Evolutionary conservation across 2,113 vertebrate genomes (phyloP).

Genomic region (Rhipidura dahli): DNA sequence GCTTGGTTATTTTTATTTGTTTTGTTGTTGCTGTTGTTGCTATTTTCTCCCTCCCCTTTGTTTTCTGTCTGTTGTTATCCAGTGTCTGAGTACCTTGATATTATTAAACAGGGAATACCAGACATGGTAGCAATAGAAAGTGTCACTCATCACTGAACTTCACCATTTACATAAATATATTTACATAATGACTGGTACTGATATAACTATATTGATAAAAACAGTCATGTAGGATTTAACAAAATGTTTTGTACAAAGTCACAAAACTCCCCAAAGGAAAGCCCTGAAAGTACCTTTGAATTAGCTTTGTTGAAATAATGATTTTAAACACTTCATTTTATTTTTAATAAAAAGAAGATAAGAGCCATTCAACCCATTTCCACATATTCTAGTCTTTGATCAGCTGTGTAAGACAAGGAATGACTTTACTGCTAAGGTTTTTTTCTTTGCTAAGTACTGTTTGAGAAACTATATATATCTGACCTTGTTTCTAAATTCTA

Average conservation of each 20-base stretch:
- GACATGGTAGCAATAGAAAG: neutral
- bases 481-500: slow-evolving; percentile 15
- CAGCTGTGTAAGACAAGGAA: neutral
- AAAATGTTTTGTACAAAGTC: neutral
- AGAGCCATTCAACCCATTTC: neutral
- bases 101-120: neutral
- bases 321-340: neutral
- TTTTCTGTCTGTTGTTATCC: neutral
- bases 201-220: neutral
- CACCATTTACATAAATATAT: neutral
- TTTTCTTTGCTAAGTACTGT: neutral
- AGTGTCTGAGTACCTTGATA: neutral
- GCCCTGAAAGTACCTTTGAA: neutral
- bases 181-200: neutral
- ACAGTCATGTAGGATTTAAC: neutral
- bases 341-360: neutral
- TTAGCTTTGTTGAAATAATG: neutral
- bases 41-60: neutral
- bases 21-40: neutral
- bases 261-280: neutral
- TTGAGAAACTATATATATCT: neutral
- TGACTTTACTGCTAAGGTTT: neutral
- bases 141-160: neutral
- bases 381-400: neutral
- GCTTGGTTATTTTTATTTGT: rapidly evolving